phyloP scores from a whole-genome alignment of 2,113 vertebrate species.

The Bathybates hornii region DNA sequence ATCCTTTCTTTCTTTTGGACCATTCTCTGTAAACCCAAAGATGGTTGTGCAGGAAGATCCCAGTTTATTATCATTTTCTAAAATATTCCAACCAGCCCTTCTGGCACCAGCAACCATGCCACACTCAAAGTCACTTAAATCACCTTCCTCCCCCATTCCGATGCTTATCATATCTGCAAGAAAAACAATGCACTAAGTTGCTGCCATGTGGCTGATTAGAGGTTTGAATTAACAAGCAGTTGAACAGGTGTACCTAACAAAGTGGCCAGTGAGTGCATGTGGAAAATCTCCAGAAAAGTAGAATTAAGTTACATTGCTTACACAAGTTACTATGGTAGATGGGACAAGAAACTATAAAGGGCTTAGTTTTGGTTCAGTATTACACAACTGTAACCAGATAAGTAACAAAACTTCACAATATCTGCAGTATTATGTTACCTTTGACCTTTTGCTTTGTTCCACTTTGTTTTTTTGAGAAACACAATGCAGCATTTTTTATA shows the following conservation, averaged over 20 bases:
- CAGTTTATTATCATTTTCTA: background rate
- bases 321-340: background rate
- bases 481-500: background rate
- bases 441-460: background rate
- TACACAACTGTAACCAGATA: background rate
- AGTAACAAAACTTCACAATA: background rate
- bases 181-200: background rate
- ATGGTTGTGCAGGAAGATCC: background rate
- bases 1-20: background rate
- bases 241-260: background rate
- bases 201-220: background rate
- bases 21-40: background rate
- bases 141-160: background rate
- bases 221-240: background rate
- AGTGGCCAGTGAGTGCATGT: background rate
- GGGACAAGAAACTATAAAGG: background rate
- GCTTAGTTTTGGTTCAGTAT: background rate
- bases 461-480: background rate
- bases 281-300: background rate
- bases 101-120: background rate
- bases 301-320: background rate
- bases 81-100: background rate
- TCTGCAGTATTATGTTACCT: background rate
- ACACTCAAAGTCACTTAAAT: background rate
- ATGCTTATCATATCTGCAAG: background rate